phyloP scores from a whole-genome alignment of 2,113 vertebrate species.

The Tychaedon coryphoeus region DNA sequence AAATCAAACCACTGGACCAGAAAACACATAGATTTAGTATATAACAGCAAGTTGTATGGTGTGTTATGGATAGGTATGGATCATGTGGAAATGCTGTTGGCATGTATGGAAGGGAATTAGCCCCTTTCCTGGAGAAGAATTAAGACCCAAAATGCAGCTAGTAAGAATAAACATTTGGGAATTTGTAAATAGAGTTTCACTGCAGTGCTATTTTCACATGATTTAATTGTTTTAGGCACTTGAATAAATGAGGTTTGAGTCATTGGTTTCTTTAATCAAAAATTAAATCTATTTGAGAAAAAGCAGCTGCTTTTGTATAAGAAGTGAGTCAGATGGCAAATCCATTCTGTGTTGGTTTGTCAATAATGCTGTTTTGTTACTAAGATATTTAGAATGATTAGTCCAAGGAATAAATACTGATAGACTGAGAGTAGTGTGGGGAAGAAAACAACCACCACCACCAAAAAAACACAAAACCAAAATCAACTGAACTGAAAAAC shows the following conservation, averaged over 20 bases:
- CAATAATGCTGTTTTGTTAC: background rate
- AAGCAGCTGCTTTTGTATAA: background rate
- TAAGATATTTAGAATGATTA: background rate
- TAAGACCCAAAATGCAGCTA: background rate
- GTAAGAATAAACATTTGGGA: background rate
- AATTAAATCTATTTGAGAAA: background rate
- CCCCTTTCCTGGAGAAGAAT: background rate
- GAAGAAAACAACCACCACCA: background rate
- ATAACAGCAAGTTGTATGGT: background rate
- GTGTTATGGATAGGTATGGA: background rate
- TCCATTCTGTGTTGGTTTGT: background rate
- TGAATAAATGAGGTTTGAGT: background rate
- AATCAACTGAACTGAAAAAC: background rate
- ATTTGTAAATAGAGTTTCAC: background rate
- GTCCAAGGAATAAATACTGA: background rate
- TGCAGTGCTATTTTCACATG: background rate
- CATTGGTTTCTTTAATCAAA: background rate
- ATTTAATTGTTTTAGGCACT: background rate
- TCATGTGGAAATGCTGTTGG: background rate
- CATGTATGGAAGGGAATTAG: background rate
- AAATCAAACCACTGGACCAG: background rate
- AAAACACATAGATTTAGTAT: background rate
- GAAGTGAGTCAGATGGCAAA: background rate
- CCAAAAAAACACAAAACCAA: background rate
- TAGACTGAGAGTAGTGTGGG: background rate